Percentiles rank a stretch among this genome's conserved stretches.
phyloP scores from a whole-genome alignment of 2,113 vertebrate species.

The Cervus canadensis region DNA sequence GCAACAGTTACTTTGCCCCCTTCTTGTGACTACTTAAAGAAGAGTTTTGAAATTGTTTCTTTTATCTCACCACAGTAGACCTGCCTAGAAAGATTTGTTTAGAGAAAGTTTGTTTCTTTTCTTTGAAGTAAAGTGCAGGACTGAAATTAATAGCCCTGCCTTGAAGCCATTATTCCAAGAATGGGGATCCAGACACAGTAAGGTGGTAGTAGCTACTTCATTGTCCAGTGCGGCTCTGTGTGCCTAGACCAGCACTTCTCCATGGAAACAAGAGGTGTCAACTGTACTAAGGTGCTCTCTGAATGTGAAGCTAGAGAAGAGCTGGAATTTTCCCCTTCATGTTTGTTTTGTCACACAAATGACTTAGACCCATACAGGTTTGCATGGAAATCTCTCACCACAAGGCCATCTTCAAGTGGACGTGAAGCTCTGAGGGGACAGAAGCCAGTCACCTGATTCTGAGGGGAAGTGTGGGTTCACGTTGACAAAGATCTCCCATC shows the following conservation, averaged over 20 bases:
- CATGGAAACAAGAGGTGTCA: not conserved
- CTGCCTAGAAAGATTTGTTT: constrained; percentile 1
- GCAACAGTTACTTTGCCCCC: not conserved
- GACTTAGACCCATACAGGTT: not conserved
- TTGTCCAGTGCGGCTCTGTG: not conserved
- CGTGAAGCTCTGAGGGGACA: not conserved
- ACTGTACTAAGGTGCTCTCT: not conserved
- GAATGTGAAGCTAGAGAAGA: not conserved
- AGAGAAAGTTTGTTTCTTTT: not conserved
- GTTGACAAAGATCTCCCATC: not conserved
- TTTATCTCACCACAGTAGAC: not conserved
- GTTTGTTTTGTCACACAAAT: not conserved
- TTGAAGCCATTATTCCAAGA: not conserved
- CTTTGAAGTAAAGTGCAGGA: not conserved
- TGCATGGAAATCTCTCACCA: not conserved
- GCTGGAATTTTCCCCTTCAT: not conserved
- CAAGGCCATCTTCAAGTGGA: not conserved
- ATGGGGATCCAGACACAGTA: not conserved
- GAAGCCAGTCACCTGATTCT: not conserved
- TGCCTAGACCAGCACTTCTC: not conserved
- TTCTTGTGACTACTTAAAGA: not conserved
- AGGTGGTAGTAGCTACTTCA: not conserved
- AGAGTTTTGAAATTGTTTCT: constrained; percentile 13
- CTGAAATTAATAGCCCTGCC: constrained; percentile 1
- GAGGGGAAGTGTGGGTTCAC: not conserved